Conservation (phyloP, 2,797 vertebrate species). For the Phataginus tricuspis region DNA sequence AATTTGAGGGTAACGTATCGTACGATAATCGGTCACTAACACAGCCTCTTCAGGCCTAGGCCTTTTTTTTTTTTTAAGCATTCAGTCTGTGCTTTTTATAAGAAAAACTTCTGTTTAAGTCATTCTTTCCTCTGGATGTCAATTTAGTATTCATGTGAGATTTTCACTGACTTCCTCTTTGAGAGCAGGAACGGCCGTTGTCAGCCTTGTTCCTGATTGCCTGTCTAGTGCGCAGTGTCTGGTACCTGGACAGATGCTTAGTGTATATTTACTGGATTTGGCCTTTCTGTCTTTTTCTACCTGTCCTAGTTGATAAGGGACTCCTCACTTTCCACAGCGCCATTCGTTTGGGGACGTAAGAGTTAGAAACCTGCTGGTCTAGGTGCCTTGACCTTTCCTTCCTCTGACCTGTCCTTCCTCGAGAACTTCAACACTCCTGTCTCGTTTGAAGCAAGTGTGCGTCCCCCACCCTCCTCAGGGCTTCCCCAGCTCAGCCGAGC, state of each 20-base stretch:
- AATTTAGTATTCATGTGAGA: neutral
- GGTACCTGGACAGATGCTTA: neutral
- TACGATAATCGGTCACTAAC: neutral
- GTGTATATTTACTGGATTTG: neutral
- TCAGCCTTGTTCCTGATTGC: neutral
- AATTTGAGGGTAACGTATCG: neutral
- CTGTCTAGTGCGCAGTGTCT: neutral
- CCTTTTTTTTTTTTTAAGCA: neutral
- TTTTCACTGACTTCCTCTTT: slow-evolving; percentile 9
- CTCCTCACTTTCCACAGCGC: neutral
- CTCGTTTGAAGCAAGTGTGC: neutral
- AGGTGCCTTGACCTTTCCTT: neutral
- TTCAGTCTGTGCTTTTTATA: slow-evolving; percentile 7
- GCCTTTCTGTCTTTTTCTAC: neutral
- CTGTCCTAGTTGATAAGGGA: neutral
- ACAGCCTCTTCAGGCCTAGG: neutral
- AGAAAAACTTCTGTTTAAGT: neutral
- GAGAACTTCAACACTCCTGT: neutral
- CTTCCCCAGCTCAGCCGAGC: neutral
- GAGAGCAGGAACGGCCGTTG: neutral
- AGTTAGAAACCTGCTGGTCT: neutral
- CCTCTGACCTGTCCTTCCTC: neutral
- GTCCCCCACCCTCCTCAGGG: neutral
- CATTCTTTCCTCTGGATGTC: slow-evolving; percentile 9
- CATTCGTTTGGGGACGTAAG: neutral